A percentile compares a stretch with the other conserved stretches of the same genome.
Evolutionary conservation across 2,113 vertebrate genomes (phyloP).

Genomic region (Aramus guarauna): DNA sequence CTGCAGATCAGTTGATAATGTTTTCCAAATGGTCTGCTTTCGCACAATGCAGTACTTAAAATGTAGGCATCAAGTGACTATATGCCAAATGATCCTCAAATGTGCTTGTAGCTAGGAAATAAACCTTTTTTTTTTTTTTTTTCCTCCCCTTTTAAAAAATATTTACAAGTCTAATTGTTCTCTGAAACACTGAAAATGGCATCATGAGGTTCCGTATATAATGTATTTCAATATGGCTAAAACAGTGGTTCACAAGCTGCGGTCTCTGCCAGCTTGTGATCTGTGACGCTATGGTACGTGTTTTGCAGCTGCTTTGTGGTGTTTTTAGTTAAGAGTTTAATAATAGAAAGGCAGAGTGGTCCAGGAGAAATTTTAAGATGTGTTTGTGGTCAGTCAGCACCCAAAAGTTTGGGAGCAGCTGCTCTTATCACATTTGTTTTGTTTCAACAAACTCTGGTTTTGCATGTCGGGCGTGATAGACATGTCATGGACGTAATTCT

Average conservation of each 20-base stretch:
- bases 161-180: background rate
- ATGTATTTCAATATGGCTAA: background rate
- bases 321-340: background rate
- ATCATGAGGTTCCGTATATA: background rate
- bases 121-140: background rate
- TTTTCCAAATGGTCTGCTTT: conserved; percentile 25
- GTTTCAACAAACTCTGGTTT: background rate
- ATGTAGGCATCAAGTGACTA: background rate
- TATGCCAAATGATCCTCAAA: background rate
- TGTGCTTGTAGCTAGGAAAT: background rate
- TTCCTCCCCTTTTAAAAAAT: background rate
- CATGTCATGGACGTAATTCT: background rate
- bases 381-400: background rate
- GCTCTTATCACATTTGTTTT: background rate
- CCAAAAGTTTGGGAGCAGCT: background rate
- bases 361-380: background rate
- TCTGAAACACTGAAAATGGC: background rate
- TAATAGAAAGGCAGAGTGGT: background rate
- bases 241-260: background rate
- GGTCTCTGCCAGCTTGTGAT: background rate
- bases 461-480: background rate
- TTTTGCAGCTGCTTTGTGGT: background rate
- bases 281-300: background rate
- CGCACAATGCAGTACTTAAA: background rate
- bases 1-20: background rate